phyloP scores from a whole-genome alignment of 2,888 invertebrate genomes.

The Meghimatium bilineatum region DNA sequence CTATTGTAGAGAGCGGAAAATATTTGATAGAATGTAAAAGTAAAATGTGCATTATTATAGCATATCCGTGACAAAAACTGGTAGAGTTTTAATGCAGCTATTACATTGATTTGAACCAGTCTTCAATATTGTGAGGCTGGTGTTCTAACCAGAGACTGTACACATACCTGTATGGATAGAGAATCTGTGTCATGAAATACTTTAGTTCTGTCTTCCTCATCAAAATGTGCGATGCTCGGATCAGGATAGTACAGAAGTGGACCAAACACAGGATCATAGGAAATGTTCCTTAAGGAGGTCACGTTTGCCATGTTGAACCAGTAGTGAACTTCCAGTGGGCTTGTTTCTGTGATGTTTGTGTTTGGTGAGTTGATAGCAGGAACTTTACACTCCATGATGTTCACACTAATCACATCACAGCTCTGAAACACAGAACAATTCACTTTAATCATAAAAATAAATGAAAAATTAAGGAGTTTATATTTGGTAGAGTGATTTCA shows the following conservation, averaged over 20 bases:
- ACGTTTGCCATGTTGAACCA: conserved; percentile 97
- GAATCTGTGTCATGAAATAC: conserved; percentile 94
- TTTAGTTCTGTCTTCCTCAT: conserved; percentile 80
- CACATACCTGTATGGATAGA: conserved; percentile 87
- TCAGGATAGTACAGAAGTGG: conserved; percentile 92
- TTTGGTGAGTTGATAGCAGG: conserved; percentile 51
- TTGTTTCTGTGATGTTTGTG: conserved; percentile 84
- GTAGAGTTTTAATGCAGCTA: too few relatives aligned
- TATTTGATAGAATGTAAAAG: too few relatives aligned
- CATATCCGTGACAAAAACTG: too few relatives aligned
- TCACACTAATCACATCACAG: conserved; percentile 47
- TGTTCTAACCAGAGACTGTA: too few relatives aligned
- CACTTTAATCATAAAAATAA: too few relatives aligned
- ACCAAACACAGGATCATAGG: conserved; percentile 78
- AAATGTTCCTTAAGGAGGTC: conserved; percentile 89
- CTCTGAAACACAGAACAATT: conserved; percentile 18
- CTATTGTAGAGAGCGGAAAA: too few relatives aligned
- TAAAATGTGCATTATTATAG: too few relatives aligned
- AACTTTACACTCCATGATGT: conserved; percentile 56
- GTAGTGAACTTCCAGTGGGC: conserved; percentile 81
- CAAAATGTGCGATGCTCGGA: conserved; percentile 89
- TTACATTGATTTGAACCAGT: too few relatives aligned
- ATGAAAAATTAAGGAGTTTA: too few relatives aligned
- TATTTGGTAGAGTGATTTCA: too few relatives aligned
- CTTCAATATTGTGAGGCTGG: too few relatives aligned